phyloP scores from a whole-genome alignment of 64 coral and sea anemone genomes.

The Montipora foliosa region DNA sequence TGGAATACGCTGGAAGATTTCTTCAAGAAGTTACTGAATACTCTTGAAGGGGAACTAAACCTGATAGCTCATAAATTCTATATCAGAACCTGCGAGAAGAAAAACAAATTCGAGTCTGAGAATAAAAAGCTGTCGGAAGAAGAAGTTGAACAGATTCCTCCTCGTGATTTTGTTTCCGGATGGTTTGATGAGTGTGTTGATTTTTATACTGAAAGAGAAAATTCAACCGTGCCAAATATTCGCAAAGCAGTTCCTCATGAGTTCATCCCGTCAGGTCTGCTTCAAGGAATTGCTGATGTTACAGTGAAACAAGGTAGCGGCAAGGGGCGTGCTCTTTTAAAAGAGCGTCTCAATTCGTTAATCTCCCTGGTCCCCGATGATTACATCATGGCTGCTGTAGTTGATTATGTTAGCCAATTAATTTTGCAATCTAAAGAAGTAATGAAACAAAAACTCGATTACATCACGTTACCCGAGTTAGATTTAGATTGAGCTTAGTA shows the following conservation, averaged over 20 bases:
- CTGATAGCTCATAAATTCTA: constrained; percentile 39
- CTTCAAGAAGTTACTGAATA: constrained; percentile 1
- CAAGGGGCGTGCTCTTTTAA: not conserved
- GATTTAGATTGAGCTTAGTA: not conserved
- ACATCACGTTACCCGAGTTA: not conserved
- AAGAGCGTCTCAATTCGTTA: not conserved
- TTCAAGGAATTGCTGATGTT: not conserved
- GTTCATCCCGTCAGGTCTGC: not conserved
- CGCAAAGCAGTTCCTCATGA: constrained; percentile 27
- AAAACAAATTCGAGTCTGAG: constrained; percentile 32
- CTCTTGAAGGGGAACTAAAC: constrained; percentile 13
- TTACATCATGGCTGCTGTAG: not conserved
- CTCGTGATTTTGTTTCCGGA: not conserved
- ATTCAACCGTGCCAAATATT: constrained; percentile 9
- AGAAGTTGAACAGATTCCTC: not conserved
- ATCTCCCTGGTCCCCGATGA: not conserved
- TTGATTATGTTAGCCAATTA: not conserved
- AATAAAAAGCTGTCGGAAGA: not conserved
- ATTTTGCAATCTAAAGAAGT: not conserved
- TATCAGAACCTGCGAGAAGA: constrained; percentile 29
- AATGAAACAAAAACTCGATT: not conserved
- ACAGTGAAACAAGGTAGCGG: not conserved
- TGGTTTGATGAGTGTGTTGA: not conserved
- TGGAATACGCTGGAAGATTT: not conserved
- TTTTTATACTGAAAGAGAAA: not conserved